Percentiles rank a stretch among this genome's conserved stretches.
Evolutionary conservation across 2,113 vertebrate species (phyloP).

Genomic region (Sceloporus tristichus): DNA sequence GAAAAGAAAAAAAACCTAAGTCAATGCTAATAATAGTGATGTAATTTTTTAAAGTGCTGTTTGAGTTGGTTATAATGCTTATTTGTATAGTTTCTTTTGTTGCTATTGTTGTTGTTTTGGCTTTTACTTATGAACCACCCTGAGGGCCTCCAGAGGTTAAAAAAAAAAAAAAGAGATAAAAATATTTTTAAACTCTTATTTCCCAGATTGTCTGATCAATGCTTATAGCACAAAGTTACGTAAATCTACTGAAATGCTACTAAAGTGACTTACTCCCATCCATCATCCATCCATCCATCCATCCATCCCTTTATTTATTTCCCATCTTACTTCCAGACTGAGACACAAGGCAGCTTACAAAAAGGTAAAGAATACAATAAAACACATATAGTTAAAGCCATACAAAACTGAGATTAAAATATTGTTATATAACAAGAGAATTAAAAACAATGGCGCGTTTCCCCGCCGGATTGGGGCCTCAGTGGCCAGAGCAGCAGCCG

Average conservation of each 20-base stretch:
- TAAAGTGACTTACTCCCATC: background rate
- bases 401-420: too few species aligned
- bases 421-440: too few species aligned
- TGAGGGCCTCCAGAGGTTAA: background rate
- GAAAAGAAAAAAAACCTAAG: background rate
- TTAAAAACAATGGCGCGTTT: too few species aligned
- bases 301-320: too few species aligned
- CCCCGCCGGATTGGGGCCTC: too few species aligned
- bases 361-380: too few species aligned
- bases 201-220: background rate
- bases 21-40: background rate
- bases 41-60: background rate
- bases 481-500: too few species aligned
- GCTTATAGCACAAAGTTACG: too few species aligned
- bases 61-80: background rate
- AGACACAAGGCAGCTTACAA: too few species aligned
- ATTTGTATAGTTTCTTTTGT: background rate
- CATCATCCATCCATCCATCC: too few species aligned
- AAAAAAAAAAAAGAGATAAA: background rate
- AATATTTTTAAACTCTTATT: background rate
- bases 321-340: too few species aligned
- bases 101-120: background rate
- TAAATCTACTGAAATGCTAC: background rate
- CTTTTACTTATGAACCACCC: background rate
- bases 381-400: too few species aligned